Base-by-base conservation (phyloP, 2,113 vertebrate species). In the Hipposideros armiger region DNA sequence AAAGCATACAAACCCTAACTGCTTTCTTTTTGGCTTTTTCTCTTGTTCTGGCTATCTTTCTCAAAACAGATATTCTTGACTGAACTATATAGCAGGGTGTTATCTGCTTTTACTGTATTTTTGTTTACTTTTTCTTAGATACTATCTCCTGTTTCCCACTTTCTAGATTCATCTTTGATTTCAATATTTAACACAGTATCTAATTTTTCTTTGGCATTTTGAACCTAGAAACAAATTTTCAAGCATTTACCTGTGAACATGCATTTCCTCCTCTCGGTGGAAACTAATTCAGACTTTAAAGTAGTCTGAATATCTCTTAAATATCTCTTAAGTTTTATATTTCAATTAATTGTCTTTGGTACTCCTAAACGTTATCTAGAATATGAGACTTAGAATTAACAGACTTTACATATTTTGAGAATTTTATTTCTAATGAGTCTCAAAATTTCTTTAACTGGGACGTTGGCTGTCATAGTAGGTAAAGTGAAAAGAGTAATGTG, bases 371-470 rank as follows among this genome's bases (percentile, higher is more conserved):
- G 77, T 83, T 83, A 58, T 58, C 20, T 56, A 70, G 17, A 20
- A 45, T 81, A 62, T 36, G 15, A 52, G 47, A 50, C 47, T 50
- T 50, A 72, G 60, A 91, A 30, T 86, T 69, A 90, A 36, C 73
- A 87, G 9, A 17, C 32, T 72, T 47, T 36, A 9, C 60, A 13
- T 74, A 28, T 85, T 74, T 22, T 91, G 36, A 93, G 66, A 92
- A 60, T 85, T 90, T 54, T 84, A 17, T 94, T 92, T 91, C 64
- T 95, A 28, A 24, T 78, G 26, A n/a, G 95, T 95, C 69, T 93
- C 47, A 30, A 40, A 92, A 76, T 87, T 67, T 81, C 52, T 66
- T 97, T 97, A 92, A 77, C 13, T 87, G 40, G 91, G 50, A 76
- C 30, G 0, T 56, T 92, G 52, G 15, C 58, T 96, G 77, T 94